phyloP scores from a whole-genome alignment of 2,888 invertebrate species.

The Atrina japonica region DNA sequence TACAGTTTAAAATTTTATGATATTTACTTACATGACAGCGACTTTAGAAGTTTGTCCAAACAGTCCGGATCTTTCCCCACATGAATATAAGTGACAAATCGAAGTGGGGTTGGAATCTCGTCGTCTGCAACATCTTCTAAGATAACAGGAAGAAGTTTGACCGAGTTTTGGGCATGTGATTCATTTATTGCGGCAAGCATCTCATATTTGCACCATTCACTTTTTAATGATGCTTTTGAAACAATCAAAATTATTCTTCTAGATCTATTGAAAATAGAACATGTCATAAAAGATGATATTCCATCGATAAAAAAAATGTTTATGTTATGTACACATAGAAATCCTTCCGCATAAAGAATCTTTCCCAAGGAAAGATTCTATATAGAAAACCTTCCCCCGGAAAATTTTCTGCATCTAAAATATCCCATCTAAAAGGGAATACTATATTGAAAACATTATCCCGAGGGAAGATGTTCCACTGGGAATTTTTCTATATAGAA shows the following conservation, averaged over 20 bases:
- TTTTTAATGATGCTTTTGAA: slow-evolving; percentile 23
- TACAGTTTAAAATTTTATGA: no score
- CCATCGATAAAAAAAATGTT: neutral
- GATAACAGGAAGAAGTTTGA: slow-evolving; percentile 23
- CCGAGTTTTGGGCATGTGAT: slow-evolving; percentile 1
- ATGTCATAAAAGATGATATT: neutral
- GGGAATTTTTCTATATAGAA: no score
- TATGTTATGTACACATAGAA: no score
- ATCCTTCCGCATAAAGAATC: no score
- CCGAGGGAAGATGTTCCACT: no score
- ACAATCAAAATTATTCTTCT: slow-evolving; percentile 23
- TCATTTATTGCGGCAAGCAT: slow-evolving; percentile 26
- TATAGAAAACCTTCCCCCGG: no score
- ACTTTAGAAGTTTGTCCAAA: slow-evolving; percentile 4
- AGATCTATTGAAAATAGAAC: no score
- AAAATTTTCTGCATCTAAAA: no score
- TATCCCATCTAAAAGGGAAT: no score
- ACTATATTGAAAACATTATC: no score
- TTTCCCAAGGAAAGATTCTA: neutral
- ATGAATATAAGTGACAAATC: slow-evolving; percentile 22
- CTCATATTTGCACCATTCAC: slow-evolving; percentile 33
- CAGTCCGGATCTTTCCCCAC: slow-evolving; percentile 5
- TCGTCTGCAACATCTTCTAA: slow-evolving; percentile 13
- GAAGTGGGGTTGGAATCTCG: slow-evolving; percentile 17
- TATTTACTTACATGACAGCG: neutral